Percentiles rank a stretch among this genome's conserved stretches.
Evolutionary conservation across 2,113 vertebrate species (phyloP).

Genomic region (Lepus timidus): DNA sequence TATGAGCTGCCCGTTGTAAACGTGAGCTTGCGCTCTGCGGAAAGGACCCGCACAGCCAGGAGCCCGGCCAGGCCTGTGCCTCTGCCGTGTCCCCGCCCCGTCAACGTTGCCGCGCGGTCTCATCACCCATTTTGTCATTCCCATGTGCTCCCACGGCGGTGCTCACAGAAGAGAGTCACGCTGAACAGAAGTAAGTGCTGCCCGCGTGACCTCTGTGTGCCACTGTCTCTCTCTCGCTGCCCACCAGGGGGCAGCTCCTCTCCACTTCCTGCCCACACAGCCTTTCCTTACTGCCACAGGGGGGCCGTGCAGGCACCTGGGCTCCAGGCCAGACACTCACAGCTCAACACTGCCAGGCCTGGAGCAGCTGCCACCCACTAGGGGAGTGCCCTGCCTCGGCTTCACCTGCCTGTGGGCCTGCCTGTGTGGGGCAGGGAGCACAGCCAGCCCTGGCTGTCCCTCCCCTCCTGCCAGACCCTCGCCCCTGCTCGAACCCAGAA

Average conservation of each 20-base stretch:
- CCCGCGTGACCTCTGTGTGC: conserved; percentile 59
- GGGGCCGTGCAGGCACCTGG: rapidly evolving
- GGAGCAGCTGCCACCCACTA: background rate
- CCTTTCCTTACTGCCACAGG: background rate
- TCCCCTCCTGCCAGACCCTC: too few relatives aligned
- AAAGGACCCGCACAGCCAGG: rapidly evolving
- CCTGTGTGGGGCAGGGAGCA: too few relatives aligned
- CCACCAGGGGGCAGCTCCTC: background rate
- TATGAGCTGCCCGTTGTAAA: rapidly evolving
- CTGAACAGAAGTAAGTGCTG: conserved; percentile 87
- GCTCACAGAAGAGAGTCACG: conserved; percentile 87
- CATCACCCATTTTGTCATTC: conserved; percentile 87
- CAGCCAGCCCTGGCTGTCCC: too few relatives aligned
- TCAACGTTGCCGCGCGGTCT: conserved; percentile 79
- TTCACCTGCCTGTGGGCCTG: background rate
- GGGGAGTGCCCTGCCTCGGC: rapidly evolving
- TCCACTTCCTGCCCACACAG: background rate
- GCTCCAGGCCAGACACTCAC: background rate
- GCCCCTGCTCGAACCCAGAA: too few relatives aligned
- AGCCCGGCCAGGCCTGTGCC: background rate
- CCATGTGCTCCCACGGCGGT: conserved; percentile 86
- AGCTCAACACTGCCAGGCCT: rapidly evolving
- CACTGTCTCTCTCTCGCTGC: conserved; percentile 50
- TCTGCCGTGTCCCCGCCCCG: conserved; percentile 36
- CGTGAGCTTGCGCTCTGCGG: too few relatives aligned